phyloP scores from a whole-genome alignment of 1,140 invertebrate genomes.

The Yoshiicerus persimilis region DNA sequence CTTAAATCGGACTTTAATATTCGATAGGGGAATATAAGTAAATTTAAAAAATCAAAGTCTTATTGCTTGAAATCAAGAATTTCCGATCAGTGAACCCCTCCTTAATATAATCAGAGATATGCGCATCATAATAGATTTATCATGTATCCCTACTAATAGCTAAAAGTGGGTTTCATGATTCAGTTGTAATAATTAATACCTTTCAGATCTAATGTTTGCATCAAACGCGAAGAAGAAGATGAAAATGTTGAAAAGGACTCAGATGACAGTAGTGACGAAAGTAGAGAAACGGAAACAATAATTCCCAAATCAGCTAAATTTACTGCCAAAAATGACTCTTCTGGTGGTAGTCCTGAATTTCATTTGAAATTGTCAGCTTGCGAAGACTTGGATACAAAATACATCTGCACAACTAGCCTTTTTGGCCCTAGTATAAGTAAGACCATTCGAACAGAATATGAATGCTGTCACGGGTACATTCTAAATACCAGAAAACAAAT shows the following conservation, averaged over 20 bases:
- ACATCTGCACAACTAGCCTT: slow-evolving; percentile 58
- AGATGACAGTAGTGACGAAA: not conserved
- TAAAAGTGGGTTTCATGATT: too few species aligned
- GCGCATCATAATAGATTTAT: too few species aligned
- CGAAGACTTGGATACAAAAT: slow-evolving; percentile 59
- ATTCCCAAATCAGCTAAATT: slow-evolving; percentile 27
- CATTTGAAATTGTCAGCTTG: slow-evolving; percentile 58
- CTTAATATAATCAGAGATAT: too few species aligned
- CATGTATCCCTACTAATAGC: too few species aligned
- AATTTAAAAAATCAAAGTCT: too few species aligned
- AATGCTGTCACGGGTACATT: slow-evolving; percentile 64
- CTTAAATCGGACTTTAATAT: too few species aligned
- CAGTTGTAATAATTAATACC: too few species aligned
- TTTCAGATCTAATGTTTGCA: slow-evolving; percentile 55
- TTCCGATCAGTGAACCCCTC: too few species aligned
- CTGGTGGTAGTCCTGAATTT: not conserved
- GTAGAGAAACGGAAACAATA: not conserved
- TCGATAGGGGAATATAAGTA: too few species aligned
- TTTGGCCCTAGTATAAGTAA: slow-evolving; percentile 22
- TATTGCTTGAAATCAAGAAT: too few species aligned
- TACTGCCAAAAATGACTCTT: slow-evolving; percentile 31
- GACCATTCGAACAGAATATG: slow-evolving; percentile 52
- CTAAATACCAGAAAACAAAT: slow-evolving; percentile 55
- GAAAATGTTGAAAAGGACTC: slow-evolving; percentile 37
- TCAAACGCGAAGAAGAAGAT: slow-evolving; percentile 57